Percentiles rank a stretch among this genome's conserved stretches.
Conservation (phyloP, 2,888 invertebrate genomes). For the Dicycla oo region DNA sequence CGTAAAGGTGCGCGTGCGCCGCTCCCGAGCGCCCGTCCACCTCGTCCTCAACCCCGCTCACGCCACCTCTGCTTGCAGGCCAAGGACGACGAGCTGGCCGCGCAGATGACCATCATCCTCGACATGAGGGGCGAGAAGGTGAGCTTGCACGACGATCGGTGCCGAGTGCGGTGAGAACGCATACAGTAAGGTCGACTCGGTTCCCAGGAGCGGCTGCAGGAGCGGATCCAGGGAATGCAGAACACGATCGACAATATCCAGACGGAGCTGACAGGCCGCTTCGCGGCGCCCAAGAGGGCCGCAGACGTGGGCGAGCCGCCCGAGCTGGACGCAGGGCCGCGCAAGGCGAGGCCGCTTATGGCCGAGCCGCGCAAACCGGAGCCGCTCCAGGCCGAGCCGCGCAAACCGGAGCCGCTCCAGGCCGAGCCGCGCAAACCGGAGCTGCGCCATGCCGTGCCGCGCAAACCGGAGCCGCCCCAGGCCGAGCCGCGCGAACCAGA, state of each 20-base stretch:
- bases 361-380: constrained; percentile 26
- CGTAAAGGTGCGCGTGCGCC: constrained; percentile 10
- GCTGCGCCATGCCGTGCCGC: constrained; percentile 44
- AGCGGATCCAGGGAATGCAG: constrained; percentile 76
- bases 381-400: constrained; percentile 49
- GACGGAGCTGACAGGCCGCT: constrained; percentile 78
- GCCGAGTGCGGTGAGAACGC: neutral
- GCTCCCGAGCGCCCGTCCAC: constrained; percentile 2
- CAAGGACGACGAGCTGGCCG: constrained; percentile 75
- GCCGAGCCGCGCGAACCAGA: constrained; percentile 6
- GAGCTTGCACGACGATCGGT: neutral
- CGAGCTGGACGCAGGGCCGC: constrained; percentile 51
- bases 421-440: constrained; percentile 56
- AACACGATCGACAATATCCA: constrained; percentile 80
- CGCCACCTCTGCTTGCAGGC: constrained; percentile 49
- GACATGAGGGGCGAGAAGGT: constrained; percentile 80
- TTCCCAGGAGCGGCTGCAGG: constrained; percentile 76
- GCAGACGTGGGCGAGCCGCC: constrained; percentile 30
- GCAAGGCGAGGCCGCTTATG: neutral
- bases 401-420: constrained; percentile 41
- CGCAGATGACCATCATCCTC: constrained; percentile 74
- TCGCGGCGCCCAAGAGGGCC: constrained; percentile 33
- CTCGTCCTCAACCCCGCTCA: neutral
- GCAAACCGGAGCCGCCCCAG: neutral
- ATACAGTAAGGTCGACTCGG: neutral